Percentiles rank a stretch among this genome's conserved stretches.
Evolutionary conservation across 2,888 invertebrate species (phyloP).

Genomic region (Mythimna impura): DNA sequence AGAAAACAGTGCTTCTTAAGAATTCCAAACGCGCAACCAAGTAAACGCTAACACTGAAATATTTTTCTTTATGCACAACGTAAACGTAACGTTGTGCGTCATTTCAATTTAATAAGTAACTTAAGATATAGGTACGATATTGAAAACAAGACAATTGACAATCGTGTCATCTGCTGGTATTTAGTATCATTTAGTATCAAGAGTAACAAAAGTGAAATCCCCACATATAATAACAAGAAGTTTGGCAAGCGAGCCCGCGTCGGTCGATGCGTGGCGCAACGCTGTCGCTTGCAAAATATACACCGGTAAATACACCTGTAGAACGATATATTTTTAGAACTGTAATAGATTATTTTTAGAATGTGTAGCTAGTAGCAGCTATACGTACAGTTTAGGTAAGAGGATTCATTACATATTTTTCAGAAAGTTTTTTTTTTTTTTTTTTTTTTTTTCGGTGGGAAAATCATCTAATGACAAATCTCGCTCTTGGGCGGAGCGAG

Average conservation of each 20-base stretch:
- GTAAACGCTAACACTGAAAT: neutral
- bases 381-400: neutral
- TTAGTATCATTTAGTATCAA: conserved; percentile 48
- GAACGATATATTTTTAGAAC: conserved; percentile 57
- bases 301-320: conserved; percentile 54
- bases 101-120: conserved; percentile 14
- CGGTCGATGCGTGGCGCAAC: conserved; percentile 69
- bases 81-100: too few relatives aligned
- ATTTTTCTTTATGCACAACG: neutral
- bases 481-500: too few relatives aligned
- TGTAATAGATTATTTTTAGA: conserved; percentile 27
- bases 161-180: conserved; percentile 38
- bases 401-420: conserved; percentile 17
- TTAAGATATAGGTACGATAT: conserved; percentile 3
- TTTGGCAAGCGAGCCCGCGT: conserved; percentile 69
- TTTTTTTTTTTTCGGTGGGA: too few relatives aligned
- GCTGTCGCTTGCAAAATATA: conserved; percentile 68
- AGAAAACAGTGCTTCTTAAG: too few relatives aligned
- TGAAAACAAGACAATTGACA: conserved; percentile 35
- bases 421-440: too few relatives aligned
- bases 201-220: conserved; percentile 64
- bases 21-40: neutral
- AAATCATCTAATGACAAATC: too few relatives aligned
- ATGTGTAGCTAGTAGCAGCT: neutral
- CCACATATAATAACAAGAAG: conserved; percentile 58